Conservation (phyloP, 2,888 invertebrate species). For the Lottia scabra region DNA sequence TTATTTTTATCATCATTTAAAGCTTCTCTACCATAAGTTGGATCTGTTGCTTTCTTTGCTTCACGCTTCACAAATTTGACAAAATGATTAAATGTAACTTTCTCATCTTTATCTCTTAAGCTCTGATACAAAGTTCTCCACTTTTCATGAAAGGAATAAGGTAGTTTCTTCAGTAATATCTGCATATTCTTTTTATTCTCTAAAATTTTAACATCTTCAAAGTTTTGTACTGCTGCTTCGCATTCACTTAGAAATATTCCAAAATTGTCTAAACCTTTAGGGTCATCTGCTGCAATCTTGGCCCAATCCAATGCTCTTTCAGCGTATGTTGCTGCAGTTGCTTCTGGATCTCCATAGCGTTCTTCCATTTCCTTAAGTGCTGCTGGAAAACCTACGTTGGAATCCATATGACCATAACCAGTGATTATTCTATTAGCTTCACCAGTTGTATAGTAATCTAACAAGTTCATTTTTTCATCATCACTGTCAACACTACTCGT, state of each 20-base stretch:
- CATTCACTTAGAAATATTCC: constrained; percentile 1
- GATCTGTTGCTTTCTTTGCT: constrained; percentile 2
- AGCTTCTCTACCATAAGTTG: not conserved
- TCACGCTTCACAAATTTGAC: not conserved
- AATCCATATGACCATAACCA: not conserved
- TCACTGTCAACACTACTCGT: not conserved
- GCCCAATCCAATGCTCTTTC: constrained; percentile 4
- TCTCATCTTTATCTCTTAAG: not conserved
- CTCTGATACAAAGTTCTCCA: not conserved
- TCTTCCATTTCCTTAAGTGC: constrained; percentile 10
- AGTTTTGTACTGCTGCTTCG: not conserved
- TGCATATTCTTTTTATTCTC: not conserved
- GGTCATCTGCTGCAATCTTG: not conserved
- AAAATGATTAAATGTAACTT: constrained; percentile 1
- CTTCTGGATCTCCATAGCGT: constrained; percentile 11
- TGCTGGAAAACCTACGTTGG: not conserved
- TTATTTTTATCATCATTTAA: not conserved
- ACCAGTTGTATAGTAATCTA: not conserved
- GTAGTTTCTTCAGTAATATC: not conserved
- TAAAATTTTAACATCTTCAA: constrained; percentile 1
- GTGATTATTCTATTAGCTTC: not conserved
- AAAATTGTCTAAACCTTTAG: not conserved
- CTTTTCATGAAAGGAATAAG: not conserved
- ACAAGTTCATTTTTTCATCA: constrained; percentile 7
- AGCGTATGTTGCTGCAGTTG: not conserved